Conservation (phyloP, 2,888 invertebrate species). For the Brenthis ino region DNA sequence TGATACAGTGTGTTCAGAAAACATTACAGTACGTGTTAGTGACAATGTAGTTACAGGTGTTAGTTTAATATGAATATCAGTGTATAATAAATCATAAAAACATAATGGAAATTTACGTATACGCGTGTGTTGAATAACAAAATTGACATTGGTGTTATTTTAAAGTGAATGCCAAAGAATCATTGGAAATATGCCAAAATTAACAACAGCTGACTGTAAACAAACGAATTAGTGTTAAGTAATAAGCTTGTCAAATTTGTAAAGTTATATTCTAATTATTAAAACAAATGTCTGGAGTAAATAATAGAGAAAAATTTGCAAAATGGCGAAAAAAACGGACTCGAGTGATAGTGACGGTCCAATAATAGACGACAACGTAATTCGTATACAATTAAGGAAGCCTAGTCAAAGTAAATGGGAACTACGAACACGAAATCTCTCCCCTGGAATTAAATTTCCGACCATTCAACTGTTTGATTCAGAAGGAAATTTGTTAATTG, state of each 20-base stretch:
- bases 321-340: constrained; percentile 64
- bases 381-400: constrained; percentile 84
- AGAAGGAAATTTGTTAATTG: constrained; percentile 83
- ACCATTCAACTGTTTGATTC: constrained; percentile 85
- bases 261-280: constrained; percentile 41
- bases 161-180: constrained; percentile 67
- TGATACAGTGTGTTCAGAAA: constrained; percentile 59
- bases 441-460: constrained; percentile 82
- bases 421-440: constrained; percentile 84
- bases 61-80: constrained; percentile 11
- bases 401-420: constrained; percentile 85
- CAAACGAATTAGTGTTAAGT: constrained; percentile 68
- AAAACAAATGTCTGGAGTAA: constrained; percentile 46
- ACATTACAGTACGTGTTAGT: constrained; percentile 61
- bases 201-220: constrained; percentile 79
- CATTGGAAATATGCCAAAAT: constrained; percentile 69
- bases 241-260: constrained; percentile 52
- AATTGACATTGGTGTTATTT: constrained; percentile 80
- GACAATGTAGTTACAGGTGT: constrained; percentile 46
- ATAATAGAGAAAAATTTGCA: constrained; percentile 46
- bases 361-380: constrained; percentile 79
- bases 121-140: constrained; percentile 69
- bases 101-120: constrained; percentile 26
- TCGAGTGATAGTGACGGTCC: constrained; percentile 74
- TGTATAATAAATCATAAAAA: constrained; percentile 26